phyloP scores from a whole-genome alignment of 2,888 invertebrate species.

The Andrena fulva region DNA sequence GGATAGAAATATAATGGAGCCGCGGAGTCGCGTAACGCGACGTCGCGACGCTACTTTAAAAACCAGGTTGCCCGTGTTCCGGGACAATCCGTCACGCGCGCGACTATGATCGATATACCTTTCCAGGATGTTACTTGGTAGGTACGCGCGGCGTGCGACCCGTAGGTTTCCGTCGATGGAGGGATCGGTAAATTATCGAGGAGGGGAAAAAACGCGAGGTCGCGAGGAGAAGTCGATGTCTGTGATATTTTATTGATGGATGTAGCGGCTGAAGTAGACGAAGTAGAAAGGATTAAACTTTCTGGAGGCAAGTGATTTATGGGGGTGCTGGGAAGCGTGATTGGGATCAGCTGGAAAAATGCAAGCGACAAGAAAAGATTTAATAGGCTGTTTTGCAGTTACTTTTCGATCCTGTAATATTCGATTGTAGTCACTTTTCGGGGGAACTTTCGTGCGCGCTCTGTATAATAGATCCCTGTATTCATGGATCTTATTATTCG shows the following conservation, averaged over 20 bases:
- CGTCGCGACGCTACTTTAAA: conserved; percentile 17
- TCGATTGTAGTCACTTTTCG: no score
- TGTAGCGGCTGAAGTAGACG: not conserved
- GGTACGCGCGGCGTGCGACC: conserved; percentile 5
- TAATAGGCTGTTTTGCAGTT: not conserved
- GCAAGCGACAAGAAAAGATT: not conserved
- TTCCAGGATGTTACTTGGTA: conserved; percentile 23
- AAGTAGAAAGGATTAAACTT: not conserved
- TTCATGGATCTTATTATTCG: no score
- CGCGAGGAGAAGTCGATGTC: no score
- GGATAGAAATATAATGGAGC: conserved; percentile 12
- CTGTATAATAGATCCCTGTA: no score
- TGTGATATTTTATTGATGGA: conserved; percentile 7
- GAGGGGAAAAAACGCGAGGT: not conserved
- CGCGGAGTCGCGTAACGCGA: conserved; percentile 10
- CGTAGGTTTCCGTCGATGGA: not conserved
- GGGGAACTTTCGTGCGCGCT: no score
- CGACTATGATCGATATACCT: conserved; percentile 35
- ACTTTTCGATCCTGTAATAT: not conserved
- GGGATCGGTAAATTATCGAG: conserved; percentile 3
- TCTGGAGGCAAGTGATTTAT: not conserved
- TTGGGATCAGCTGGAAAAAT: not conserved
- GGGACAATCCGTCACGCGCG: conserved; percentile 29
- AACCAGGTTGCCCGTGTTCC: conserved; percentile 5
- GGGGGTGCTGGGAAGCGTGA: not conserved